Evolutionary conservation across 92 coral and sea anemone species (phyloP).

Genomic region (Siderastrea radians): DNA sequence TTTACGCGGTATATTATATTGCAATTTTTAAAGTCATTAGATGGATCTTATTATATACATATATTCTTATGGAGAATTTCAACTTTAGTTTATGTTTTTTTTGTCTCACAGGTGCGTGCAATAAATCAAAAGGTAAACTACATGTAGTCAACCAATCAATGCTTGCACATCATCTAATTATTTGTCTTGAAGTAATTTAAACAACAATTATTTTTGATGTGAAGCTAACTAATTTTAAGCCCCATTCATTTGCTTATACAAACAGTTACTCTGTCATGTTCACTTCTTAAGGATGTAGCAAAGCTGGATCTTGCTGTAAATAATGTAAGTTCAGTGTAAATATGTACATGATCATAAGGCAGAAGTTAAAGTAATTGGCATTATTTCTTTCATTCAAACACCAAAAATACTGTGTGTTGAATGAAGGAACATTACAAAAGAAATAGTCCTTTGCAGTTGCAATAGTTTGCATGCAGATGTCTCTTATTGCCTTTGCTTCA

Average conservation of each 20-base stretch:
- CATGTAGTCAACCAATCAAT: not conserved
- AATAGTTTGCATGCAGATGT: too few species aligned
- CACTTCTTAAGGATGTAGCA: slow-evolving; percentile 22
- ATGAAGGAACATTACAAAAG: too few species aligned
- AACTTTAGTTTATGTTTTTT: not conserved
- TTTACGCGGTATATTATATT: not conserved
- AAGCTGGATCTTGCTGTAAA: slow-evolving; percentile 27
- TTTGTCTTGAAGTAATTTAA: too few species aligned
- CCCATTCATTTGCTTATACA: not conserved
- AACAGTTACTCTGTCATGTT: slow-evolving; percentile 7
- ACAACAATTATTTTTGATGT: not conserved
- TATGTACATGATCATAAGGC: not conserved
- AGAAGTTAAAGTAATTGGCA: too few species aligned
- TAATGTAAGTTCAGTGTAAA: not conserved
- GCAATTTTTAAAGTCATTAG: too few species aligned
- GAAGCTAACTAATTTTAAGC: not conserved
- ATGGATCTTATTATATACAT: not conserved
- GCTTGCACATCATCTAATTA: too few species aligned
- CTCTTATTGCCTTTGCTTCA: too few species aligned
- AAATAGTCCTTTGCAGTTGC: too few species aligned
- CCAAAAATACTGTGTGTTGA: too few species aligned
- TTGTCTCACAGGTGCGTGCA: not conserved
- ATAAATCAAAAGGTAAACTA: not conserved
- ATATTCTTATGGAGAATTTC: not conserved
- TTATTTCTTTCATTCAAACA: too few species aligned